Evolutionary conservation across 1,140 invertebrate genomes (phyloP).

Genomic region (Pinna nobilis): DNA sequence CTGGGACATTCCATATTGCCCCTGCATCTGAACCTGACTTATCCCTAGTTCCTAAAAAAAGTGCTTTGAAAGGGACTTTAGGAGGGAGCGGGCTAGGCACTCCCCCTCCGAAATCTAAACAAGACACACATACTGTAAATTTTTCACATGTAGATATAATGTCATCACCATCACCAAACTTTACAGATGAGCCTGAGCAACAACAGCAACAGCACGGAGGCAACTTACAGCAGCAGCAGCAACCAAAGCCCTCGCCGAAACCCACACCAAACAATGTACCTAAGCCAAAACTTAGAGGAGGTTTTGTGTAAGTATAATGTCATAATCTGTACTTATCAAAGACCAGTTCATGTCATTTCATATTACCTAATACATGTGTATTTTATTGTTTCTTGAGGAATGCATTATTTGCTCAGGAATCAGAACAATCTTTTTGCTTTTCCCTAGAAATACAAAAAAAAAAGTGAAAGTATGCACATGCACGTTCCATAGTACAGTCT

Average conservation of each 20-base stretch:
- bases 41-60: constrained; percentile 66
- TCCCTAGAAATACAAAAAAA: too few species aligned
- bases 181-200: background rate
- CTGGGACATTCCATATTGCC: constrained; percentile 27
- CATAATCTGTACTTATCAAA: too few species aligned
- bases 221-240: background rate
- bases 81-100: constrained; percentile 3
- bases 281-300: constrained; percentile 46
- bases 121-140: constrained; percentile 30
- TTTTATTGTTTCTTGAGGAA: too few species aligned
- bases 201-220: background rate
- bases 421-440: too few species aligned
- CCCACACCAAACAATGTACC: constrained; percentile 47
- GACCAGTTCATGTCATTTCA: too few species aligned
- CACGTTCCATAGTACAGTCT: too few species aligned
- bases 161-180: constrained; percentile 22
- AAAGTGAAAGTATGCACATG: too few species aligned
- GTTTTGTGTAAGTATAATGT: constrained; percentile 31
- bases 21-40: constrained; percentile 66
- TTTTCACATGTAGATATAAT: constrained; percentile 46
- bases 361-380: too few species aligned
- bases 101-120: constrained; percentile 8
- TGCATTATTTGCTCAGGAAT: too few species aligned
- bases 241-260: constrained; percentile 48
- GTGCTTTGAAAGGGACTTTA: constrained; percentile 64